Evolutionary conservation across 1,140 invertebrate genomes (phyloP), one percentile per base, ranked within the genome.

Genomic region (Lordiphosa stackelbergi): DNA sequence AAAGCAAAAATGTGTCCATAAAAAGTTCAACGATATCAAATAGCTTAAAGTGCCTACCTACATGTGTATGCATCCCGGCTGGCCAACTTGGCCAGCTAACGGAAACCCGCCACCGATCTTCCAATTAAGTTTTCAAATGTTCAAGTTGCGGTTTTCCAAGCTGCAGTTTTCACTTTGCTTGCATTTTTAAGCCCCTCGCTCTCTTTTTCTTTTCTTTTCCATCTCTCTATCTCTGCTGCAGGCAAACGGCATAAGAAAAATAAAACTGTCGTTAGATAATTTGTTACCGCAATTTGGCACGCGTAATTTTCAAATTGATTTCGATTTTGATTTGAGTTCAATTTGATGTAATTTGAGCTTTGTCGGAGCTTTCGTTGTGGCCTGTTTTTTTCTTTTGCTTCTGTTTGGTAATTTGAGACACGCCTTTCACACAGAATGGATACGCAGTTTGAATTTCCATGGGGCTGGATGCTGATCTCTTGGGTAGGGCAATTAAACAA

Each of bases 261-360:
- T 35, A 36, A 24, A 54, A 54, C 47, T 63, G 43, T 69, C 40
- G 54, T 69, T 65, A 59, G 46, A 38, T 70, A 36, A 45, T 53
- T 37, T 42, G 65, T 77, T 64, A 71, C 49, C 55, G 51, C 45
- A 58, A 78, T 72, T 55, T 45, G 60, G 35, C 41, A 69, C 71
- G 63, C 49, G 71, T 68, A 70, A 68, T 75, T 78, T 81, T 59
- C 58, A 63, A 81, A 77, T 70, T 70, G 37, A 51, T 53, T 31
- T 40, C 31, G 37, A 62, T 55, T 63, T 35, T 16, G 51, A 31
- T 53, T 54, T 42, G 38, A 55, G 48, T 47, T 49, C 16, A 10
- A 38, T 53, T 46, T n/a, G 19, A 19, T 51, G 49, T 47, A 34
- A 35, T 47, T 49, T 24, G 13, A 16, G 35, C 49, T 34, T 19